Evolutionary conservation across 2,797 vertebrate species (phyloP), one percentile per base, ranked within the genome.

Genomic region (Gallinago stenura): DNA sequence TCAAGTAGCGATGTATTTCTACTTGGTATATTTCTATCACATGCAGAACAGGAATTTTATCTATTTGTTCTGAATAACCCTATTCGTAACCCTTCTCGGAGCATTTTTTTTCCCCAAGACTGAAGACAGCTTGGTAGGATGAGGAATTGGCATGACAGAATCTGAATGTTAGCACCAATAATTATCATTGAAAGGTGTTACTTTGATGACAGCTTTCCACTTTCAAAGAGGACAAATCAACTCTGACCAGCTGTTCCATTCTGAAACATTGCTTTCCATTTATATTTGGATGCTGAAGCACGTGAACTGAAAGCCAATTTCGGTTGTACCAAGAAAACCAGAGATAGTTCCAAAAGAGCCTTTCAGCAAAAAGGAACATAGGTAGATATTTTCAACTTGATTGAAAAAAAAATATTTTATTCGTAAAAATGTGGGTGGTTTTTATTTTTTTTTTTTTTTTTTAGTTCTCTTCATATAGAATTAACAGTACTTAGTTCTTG

Each of bases 121-220:
- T 28, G 21, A 85, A 87, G 48, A 91, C n/a, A 94, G 43, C 15
- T 92, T 95, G 20, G 56, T 73, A 75, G 24, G 25, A 17, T 72
- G 60, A 91, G 16, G 26, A 89, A 57, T 15, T 95, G 71, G 51
- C 56, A 80, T 73, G 57, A 69, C 3, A 91, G 68, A 80, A 87
- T 80, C 4, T 43, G n/a, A 92, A 85, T 83, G 61, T 95, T 95
- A 85, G 9, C 94, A 94, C 75, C 43, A 78, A 50, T 60, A 91
- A 70, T 80, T 79, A 57, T 86, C 61, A 80, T 15, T 94, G 87
- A 91, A 89, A 91, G 64, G 53, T 89, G 84, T 73, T 94, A 87
- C 12, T 70, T 73, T 0, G 5, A 75, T 31, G 57, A 91, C 57
- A 91, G 53, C 39, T 83, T 83, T 90, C 46, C 41, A 83, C 22